phyloP scores from a whole-genome alignment of 2,797 vertebrate species.

The Champsocephalus gunnari region DNA sequence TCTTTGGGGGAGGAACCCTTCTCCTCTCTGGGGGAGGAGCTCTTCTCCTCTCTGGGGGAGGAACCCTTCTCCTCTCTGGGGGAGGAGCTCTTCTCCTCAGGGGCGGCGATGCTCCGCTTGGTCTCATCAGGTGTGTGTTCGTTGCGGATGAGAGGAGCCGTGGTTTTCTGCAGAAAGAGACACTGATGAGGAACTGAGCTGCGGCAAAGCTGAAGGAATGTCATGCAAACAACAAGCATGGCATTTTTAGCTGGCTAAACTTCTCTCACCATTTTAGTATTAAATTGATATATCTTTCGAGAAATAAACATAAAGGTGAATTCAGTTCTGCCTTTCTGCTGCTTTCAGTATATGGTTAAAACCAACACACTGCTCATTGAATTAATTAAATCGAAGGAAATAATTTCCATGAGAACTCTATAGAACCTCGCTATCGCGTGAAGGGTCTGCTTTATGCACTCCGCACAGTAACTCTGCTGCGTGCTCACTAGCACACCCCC shows the following conservation, averaged over 20 bases:
- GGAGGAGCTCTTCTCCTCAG: constrained; percentile 65
- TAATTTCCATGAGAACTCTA: too few species aligned
- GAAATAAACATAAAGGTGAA: too few species aligned
- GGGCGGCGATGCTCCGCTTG: constrained; percentile 74
- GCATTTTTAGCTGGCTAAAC: background rate
- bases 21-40: constrained; percentile 40
- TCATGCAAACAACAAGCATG: background rate
- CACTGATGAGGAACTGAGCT: background rate
- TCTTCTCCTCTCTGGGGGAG: constrained; percentile 50
- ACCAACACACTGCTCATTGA: too few species aligned
- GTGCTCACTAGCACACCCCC: too few species aligned
- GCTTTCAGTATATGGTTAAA: too few species aligned
- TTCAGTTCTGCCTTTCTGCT: too few species aligned
- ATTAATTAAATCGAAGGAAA: too few species aligned
- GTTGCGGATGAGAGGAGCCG: constrained; percentile 85
- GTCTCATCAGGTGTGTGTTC: constrained; percentile 85
- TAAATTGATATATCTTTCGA: too few species aligned
- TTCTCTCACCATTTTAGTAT: background rate
- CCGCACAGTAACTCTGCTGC: too few species aligned
- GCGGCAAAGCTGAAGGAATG: background rate
- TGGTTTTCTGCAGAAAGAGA: constrained; percentile 81
- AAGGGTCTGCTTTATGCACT: too few species aligned
- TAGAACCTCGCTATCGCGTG: too few species aligned
- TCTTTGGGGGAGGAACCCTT: background rate
- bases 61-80: background rate